These are phyloP conservation scores for Apotomis betuletana DNA, from an alignment of 2,888 invertebrate genomes.

Conservation along the genomic window DNA sequence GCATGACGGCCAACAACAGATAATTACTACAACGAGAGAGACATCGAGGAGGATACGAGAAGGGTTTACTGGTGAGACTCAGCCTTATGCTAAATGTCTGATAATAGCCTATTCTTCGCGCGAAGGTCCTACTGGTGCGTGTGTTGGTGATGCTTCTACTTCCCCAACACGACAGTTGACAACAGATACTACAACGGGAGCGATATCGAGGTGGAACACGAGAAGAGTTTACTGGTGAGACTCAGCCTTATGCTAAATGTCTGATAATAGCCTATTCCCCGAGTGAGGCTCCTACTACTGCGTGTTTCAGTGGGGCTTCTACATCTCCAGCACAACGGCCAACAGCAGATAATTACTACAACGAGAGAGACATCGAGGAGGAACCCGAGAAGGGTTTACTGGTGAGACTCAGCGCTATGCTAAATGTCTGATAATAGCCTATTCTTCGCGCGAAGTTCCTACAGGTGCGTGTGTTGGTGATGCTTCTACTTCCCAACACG, in stretches of 20 bases:
- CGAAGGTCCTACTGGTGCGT: slow-evolving; percentile 95
- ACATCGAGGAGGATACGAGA: slow-evolving; percentile 96
- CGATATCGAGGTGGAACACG: slow-evolving; percentile 95
- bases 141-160: slow-evolving; percentile 91
- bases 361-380: slow-evolving; percentile 95
- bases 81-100: background rate
- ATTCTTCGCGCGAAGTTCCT: slow-evolving; percentile 94
- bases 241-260: background rate
- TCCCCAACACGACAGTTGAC: slow-evolving; percentile 90
- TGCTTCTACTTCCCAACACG: slow-evolving; percentile 93
- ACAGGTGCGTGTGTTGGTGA: slow-evolving; percentile 90
- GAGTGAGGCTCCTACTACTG: slow-evolving; percentile 87
- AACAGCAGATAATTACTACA: slow-evolving; percentile 91
- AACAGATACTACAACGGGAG: slow-evolving; percentile 95
- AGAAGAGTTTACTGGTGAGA: slow-evolving; percentile 92
- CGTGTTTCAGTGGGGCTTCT: slow-evolving; percentile 93
- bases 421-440: too few species aligned
- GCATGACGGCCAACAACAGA: slow-evolving; percentile 87
- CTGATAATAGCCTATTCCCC: too few species aligned
- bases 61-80: slow-evolving; percentile 88
- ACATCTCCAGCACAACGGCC: slow-evolving; percentile 92
- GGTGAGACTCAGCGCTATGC: slow-evolving; percentile 76
- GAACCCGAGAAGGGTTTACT: slow-evolving; percentile 95
- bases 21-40: slow-evolving; percentile 96
- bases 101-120: too few species aligned